Evolutionary conservation across 2,113 vertebrate genomes (phyloP).

Genomic region (Prionailurus viverrinus): DNA sequence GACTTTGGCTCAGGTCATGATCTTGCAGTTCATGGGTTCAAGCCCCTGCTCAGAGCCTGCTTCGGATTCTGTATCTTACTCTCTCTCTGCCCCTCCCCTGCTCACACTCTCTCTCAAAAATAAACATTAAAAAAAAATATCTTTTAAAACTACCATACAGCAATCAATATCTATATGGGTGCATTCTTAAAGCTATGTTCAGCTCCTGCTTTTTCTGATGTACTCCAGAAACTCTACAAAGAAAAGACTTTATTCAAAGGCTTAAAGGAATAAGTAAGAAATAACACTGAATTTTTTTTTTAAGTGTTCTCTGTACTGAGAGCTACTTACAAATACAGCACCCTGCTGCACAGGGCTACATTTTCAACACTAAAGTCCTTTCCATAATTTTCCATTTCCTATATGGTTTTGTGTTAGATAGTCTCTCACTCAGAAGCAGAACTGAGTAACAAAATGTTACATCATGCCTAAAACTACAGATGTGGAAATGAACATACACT

Average conservation of each 20-base stretch:
- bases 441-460: constrained; percentile 23
- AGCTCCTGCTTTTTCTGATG: constrained; percentile 17
- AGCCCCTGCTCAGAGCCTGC: too few species aligned
- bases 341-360: background rate
- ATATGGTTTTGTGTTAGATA: constrained; percentile 6
- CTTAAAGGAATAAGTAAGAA: constrained; percentile 47
- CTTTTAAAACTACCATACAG: background rate
- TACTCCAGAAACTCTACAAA: constrained; percentile 54
- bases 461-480: constrained; percentile 20
- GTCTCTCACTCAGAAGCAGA: constrained; percentile 33
- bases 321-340: constrained; percentile 1
- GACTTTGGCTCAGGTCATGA: too few species aligned
- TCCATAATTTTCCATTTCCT: constrained; percentile 25
- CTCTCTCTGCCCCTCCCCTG: too few species aligned
- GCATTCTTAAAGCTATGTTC: constrained; percentile 16
- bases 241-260: constrained; percentile 53
- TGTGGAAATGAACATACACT: background rate
- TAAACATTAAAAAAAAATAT: too few species aligned
- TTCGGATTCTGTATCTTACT: too few species aligned
- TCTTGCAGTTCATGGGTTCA: too few species aligned
- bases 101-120: too few species aligned
- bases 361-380: constrained; percentile 45
- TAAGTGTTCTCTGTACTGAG: background rate
- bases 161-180: background rate
- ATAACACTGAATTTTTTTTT: background rate